phyloP scores from a whole-genome alignment of 2,888 invertebrate genomes.

The Eueremaeus valkanovi region DNA sequence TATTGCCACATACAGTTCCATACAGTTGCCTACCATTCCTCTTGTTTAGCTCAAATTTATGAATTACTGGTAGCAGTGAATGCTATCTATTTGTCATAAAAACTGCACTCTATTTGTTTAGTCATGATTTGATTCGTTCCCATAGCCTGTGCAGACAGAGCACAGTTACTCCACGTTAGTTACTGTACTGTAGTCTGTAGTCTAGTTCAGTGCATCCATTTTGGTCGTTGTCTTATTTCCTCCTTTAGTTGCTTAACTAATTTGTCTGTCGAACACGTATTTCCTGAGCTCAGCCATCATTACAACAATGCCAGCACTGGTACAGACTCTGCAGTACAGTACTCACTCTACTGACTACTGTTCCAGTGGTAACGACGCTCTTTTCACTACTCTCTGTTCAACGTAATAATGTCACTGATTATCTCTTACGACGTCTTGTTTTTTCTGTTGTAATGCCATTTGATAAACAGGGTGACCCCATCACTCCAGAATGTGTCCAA shows the following conservation, averaged over 20 bases:
- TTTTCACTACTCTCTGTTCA: background rate
- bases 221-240: background rate
- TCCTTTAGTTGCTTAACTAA: conserved; percentile 24
- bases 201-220: background rate
- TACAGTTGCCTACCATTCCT: background rate
- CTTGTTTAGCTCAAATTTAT: background rate
- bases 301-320: background rate
- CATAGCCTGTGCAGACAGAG: background rate
- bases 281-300: conserved; percentile 31
- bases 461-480: background rate
- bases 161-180: background rate
- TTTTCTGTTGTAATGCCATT: conserved; percentile 15
- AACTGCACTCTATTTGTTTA: conserved; percentile 34
- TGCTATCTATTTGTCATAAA: conserved; percentile 26
- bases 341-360: background rate
- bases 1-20: background rate
- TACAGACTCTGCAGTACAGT: background rate
- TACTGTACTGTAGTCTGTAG: background rate
- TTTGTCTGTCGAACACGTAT: conserved; percentile 35
- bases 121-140: conserved; percentile 26
- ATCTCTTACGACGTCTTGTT: conserved; percentile 2
- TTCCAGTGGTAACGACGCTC: background rate
- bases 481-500: background rate
- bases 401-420: conserved; percentile 32
- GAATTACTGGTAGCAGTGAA: conserved; percentile 4